Evolutionary conservation across 2,888 invertebrate species (phyloP).

Genomic region (Ophion slaviceki): DNA sequence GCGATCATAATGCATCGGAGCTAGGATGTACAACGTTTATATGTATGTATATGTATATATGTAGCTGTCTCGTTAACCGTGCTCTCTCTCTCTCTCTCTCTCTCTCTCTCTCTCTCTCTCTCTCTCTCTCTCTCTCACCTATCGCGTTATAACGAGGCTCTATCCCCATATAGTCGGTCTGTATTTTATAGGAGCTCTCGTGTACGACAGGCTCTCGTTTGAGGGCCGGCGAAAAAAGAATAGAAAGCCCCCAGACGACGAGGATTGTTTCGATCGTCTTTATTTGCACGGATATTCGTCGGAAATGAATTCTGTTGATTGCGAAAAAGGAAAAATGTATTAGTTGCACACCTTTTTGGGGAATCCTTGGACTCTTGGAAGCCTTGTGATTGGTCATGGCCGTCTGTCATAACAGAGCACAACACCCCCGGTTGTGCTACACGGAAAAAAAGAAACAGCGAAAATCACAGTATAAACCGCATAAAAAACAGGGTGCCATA

Average conservation of each 20-base stretch:
- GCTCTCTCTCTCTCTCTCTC: background rate
- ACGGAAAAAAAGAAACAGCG: no score
- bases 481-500: no score
- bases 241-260: background rate
- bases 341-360: background rate
- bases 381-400: background rate
- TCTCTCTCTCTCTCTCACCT: conserved; percentile 17
- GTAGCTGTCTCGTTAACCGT: conserved; percentile 59
- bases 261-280: conserved; percentile 10
- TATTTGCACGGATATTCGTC: conserved; percentile 3
- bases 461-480: no score
- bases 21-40: background rate
- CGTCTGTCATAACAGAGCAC: background rate
- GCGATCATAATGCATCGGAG: conserved; percentile 58
- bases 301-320: background rate
- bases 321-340: background rate
- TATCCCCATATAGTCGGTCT: conserved; percentile 1
- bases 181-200: conserved; percentile 29
- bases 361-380: background rate
- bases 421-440: no score
- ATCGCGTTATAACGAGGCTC: conserved; percentile 53
- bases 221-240: conserved; percentile 1
- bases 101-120: background rate
- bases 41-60: background rate
- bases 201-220: conserved; percentile 12